phyloP scores from a whole-genome alignment of 2,888 invertebrate species.

The Seladonia tumulorum region DNA sequence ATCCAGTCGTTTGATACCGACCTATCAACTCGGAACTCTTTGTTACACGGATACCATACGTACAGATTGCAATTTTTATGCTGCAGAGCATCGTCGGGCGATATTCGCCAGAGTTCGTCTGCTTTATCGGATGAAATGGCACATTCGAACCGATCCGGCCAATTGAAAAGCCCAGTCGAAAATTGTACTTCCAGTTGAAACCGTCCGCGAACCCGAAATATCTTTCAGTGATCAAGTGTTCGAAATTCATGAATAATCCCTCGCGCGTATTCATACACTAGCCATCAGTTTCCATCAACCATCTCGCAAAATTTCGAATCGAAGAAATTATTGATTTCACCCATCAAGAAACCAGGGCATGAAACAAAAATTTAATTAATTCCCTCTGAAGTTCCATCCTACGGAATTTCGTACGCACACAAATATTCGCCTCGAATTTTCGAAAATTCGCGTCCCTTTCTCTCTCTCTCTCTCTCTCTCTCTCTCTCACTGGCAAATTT shows the following conservation, averaged over 20 bases:
- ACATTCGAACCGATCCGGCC: not conserved
- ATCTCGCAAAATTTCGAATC: not conserved
- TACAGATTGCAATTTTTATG: not conserved
- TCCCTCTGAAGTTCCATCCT: not conserved
- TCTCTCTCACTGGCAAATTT: not conserved
- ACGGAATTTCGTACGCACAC: not conserved
- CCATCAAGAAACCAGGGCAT: not conserved
- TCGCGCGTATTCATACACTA: not conserved
- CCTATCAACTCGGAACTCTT: not conserved
- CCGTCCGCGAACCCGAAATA: not conserved
- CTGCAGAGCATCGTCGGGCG: not conserved
- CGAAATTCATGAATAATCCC: not conserved
- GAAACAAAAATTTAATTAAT: not conserved
- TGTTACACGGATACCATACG: not conserved
- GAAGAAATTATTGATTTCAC: not conserved
- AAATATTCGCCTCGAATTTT: not conserved
- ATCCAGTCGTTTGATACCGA: not conserved
- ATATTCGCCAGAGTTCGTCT: not conserved
- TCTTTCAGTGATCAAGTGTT: not conserved
- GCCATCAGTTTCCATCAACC: not conserved
- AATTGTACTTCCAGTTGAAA: slow-evolving; percentile 1
- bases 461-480: not conserved
- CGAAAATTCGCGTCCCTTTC: not conserved
- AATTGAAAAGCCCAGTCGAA: not conserved
- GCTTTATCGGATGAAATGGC: not conserved